Conservation (phyloP, 2,888 invertebrate genomes). For the Stomorhina lunata region DNA sequence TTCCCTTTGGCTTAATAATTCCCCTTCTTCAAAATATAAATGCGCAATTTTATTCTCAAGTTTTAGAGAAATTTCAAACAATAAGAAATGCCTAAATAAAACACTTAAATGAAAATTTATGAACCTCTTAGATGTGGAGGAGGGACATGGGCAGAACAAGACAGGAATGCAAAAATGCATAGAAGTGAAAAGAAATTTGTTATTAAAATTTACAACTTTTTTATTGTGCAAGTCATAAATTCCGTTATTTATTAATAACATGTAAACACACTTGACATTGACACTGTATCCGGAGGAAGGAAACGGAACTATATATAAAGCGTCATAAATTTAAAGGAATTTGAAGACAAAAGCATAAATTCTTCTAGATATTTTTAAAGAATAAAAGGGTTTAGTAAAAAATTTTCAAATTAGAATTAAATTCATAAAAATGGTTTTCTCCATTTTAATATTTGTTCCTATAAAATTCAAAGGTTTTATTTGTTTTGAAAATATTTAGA, state of each 20-base stretch:
- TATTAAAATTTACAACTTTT: constrained; percentile 32
- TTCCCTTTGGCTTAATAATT: constrained; percentile 2
- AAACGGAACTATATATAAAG: no score
- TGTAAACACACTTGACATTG: constrained; percentile 49
- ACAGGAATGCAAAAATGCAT: not conserved
- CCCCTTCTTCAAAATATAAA: not conserved
- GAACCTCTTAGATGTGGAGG: constrained; percentile 26
- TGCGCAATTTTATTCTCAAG: constrained; percentile 32
- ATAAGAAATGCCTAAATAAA: constrained; percentile 3
- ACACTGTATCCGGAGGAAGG: constrained; percentile 1
- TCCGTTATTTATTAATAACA: not conserved
- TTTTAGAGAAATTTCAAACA: not conserved
- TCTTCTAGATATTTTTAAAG: no score
- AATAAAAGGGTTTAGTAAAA: no score
- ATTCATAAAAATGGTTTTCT: no score
- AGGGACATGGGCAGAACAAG: constrained; percentile 27
- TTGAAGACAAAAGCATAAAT: no score
- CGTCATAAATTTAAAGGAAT: no score
- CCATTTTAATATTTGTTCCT: not conserved
- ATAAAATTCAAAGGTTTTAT: not conserved
- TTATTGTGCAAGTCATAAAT: not conserved
- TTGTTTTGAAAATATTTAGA: no score
- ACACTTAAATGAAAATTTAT: constrained; percentile 50
- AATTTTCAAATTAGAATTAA: no score
- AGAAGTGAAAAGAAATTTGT: constrained; percentile 4